A percentile compares a stretch with the other conserved stretches of the same genome.
phyloP scores from a whole-genome alignment of 2,113 vertebrate genomes.

The Equus quagga region DNA sequence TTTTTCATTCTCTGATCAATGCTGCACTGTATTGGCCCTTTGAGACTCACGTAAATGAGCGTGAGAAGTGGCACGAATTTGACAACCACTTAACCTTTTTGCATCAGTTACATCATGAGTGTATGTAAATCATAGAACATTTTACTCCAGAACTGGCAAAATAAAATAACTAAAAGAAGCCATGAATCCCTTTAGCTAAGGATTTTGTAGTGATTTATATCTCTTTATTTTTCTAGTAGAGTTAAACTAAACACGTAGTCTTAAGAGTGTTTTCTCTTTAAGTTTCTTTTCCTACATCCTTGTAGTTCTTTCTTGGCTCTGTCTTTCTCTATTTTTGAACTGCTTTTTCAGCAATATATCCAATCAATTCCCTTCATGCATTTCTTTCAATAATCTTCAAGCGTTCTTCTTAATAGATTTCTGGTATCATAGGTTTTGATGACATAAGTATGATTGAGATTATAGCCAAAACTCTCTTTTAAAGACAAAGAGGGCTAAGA shows the following conservation, averaged over 20 bases:
- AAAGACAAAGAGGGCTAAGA: neutral
- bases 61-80: neutral
- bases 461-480: neutral
- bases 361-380: neutral
- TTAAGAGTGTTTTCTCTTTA: neutral
- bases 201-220: neutral
- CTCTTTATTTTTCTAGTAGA: constrained; percentile 9
- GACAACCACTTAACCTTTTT: neutral
- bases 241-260: neutral
- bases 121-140: neutral
- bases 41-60: neutral
- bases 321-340: neutral
- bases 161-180: neutral
- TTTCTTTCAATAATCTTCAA: neutral
- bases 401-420: neutral
- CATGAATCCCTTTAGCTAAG: neutral
- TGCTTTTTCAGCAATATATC: neutral
- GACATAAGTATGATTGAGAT: neutral
- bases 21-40: neutral
- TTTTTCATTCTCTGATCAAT: neutral
- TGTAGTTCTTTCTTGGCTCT: neutral
- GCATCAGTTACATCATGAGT: neutral
- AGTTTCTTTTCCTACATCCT: neutral
- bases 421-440: neutral
- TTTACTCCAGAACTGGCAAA: neutral